Conservation (phyloP, 1,140 invertebrate genomes). For the Thereuonema tuberculata region DNA sequence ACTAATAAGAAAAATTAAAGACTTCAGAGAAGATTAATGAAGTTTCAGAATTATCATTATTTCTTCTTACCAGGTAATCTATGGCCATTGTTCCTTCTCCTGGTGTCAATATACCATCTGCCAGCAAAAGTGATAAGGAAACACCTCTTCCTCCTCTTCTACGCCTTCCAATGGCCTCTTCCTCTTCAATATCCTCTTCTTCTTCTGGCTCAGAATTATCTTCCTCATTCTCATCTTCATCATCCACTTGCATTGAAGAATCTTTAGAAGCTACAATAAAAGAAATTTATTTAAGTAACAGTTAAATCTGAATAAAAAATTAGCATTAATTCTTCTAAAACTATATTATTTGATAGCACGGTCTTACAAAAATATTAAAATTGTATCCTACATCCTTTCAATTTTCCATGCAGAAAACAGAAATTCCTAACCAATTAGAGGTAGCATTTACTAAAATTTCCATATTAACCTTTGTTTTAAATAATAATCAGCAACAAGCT, state of each 20-base stretch:
- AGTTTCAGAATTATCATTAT: no score
- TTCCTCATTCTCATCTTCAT: not conserved
- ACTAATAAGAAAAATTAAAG: not conserved
- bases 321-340: no score
- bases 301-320: no score
- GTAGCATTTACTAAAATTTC: no score
- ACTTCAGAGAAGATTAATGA: not conserved
- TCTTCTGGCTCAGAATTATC: conserved; percentile 7
- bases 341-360: no score
- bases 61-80: conserved; percentile 65
- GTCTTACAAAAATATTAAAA: no score
- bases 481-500: no score
- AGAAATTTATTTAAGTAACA: no score
- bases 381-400: no score
- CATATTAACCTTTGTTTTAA: no score
- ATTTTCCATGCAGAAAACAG: no score
- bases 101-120: conserved; percentile 63
- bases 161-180: conserved; percentile 10
- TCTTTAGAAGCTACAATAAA: not conserved
- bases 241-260: not conserved
- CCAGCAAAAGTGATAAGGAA: conserved; percentile 66
- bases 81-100: conserved; percentile 68
- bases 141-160: conserved; percentile 48
- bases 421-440: no score
- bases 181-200: conserved; percentile 19